A percentile compares a stretch with the other conserved stretches of the same genome.
Conservation (phyloP, 2,888 invertebrate species). For the Ischnus inquisitorius region DNA sequence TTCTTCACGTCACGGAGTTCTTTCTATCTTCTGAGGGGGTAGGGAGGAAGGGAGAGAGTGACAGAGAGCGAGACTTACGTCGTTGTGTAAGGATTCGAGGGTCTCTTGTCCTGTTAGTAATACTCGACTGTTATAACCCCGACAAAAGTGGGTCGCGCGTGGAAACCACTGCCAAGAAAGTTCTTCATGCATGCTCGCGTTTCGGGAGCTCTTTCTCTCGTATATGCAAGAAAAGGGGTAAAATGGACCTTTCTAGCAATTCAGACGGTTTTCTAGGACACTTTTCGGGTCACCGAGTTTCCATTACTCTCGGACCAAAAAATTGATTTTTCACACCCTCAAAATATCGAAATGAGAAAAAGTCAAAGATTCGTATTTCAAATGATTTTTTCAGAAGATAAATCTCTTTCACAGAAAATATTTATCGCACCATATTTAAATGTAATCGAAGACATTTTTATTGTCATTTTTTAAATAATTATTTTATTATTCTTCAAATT, state of each 20-base stretch:
- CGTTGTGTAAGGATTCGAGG: neutral
- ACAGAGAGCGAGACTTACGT: neutral
- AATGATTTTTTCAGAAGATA: too few species aligned
- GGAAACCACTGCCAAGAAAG: constrained; percentile 64
- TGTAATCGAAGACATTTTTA: too few species aligned
- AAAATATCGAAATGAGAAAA: constrained; percentile 2
- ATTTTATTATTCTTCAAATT: too few species aligned
- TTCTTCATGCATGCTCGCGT: constrained; percentile 63
- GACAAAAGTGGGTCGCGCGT: constrained; percentile 64
- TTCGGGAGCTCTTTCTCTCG: constrained; percentile 43
- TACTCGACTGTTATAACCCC: constrained; percentile 11
- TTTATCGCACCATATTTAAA: too few species aligned
- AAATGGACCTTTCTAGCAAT: too few species aligned
- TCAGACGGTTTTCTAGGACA: too few species aligned
- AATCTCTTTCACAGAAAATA: too few species aligned
- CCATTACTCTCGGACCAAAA: too few species aligned
- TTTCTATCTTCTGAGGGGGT: neutral
- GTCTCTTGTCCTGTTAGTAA: constrained; percentile 25
- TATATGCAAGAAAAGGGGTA: neutral
- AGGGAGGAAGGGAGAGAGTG: too few species aligned
- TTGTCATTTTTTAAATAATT: too few species aligned
- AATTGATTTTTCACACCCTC: neutral
- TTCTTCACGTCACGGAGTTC: neutral
- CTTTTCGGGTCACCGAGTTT: too few species aligned
- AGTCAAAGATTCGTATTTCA: too few species aligned